These are phyloP conservation scores for Eilema griseolum DNA, from an alignment of 2,888 invertebrate species.

Conservation along the genomic window DNA sequence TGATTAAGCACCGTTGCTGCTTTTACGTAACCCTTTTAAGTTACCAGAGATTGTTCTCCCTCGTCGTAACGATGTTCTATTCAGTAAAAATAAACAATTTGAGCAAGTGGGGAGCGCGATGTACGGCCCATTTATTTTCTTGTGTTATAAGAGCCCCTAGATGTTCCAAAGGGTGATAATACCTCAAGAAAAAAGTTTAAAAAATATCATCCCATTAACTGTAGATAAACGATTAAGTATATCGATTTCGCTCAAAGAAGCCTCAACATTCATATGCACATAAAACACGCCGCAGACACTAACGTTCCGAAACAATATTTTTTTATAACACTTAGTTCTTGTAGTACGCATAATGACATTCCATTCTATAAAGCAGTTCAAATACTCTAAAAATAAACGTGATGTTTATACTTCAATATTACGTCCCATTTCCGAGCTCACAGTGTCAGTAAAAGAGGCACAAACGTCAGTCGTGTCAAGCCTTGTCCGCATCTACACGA, in stretches of 20 bases:
- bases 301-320: constrained; percentile 36
- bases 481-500: constrained; percentile 57
- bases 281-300: constrained; percentile 25
- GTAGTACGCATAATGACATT: constrained; percentile 58
- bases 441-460: constrained; percentile 65
- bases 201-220: constrained; percentile 73
- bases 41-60: constrained; percentile 58
- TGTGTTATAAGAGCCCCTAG: constrained; percentile 60
- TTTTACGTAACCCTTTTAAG: constrained; percentile 67
- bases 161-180: constrained; percentile 62
- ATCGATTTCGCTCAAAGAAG: constrained; percentile 23
- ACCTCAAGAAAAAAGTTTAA: constrained; percentile 49
- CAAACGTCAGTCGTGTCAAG: constrained; percentile 64
- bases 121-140: constrained; percentile 70
- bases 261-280: constrained; percentile 17
- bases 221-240: constrained; percentile 67
- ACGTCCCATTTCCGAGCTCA: constrained; percentile 65
- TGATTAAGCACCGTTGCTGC: constrained; percentile 75
- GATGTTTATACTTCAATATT: constrained; percentile 68
- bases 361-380: constrained; percentile 55
- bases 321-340: constrained; percentile 41
- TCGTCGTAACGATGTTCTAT: constrained; percentile 68
- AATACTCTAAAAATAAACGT: constrained; percentile 74
- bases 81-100: constrained; percentile 78
- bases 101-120: constrained; percentile 67